Percentiles rank a stretch among this genome's conserved stretches.
Conservation (phyloP, 2,888 invertebrate genomes). For the Cataglyphis albicans region DNA sequence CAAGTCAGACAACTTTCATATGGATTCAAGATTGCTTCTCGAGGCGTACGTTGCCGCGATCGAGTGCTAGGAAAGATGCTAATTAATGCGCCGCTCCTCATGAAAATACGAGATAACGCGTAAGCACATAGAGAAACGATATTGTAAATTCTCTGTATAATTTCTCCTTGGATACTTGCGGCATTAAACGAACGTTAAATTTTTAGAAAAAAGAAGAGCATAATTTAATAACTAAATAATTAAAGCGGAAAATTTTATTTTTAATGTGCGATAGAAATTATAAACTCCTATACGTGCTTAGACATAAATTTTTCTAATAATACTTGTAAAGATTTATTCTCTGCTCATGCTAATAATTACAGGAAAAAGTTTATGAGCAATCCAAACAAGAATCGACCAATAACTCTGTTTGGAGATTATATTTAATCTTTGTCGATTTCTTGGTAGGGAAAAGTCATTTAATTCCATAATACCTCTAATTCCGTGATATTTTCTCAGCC, state of each 20-base stretch:
- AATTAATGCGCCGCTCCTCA: conserved; percentile 72
- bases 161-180: neutral
- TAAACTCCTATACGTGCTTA: neutral
- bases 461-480: conserved; percentile 12
- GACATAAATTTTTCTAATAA: neutral
- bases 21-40: conserved; percentile 49
- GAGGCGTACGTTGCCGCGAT: conserved; percentile 73
- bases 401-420: neutral
- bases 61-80: conserved; percentile 74
- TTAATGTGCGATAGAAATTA: neutral
- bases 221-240: neutral
- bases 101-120: conserved; percentile 51
- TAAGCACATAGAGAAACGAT: neutral
- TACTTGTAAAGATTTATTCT: neutral
- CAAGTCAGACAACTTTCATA: conserved; percentile 61
- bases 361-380: neutral
- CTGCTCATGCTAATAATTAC: neutral
- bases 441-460: conserved; percentile 5
- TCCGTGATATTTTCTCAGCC: neutral
- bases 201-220: neutral
- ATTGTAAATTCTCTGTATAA: neutral
- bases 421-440: conserved; percentile 2
- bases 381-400: conserved; percentile 7
- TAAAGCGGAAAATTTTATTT: neutral
- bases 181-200: neutral